phyloP scores from a whole-genome alignment of 2,113 vertebrate species.

The Aviceda subcristata region DNA sequence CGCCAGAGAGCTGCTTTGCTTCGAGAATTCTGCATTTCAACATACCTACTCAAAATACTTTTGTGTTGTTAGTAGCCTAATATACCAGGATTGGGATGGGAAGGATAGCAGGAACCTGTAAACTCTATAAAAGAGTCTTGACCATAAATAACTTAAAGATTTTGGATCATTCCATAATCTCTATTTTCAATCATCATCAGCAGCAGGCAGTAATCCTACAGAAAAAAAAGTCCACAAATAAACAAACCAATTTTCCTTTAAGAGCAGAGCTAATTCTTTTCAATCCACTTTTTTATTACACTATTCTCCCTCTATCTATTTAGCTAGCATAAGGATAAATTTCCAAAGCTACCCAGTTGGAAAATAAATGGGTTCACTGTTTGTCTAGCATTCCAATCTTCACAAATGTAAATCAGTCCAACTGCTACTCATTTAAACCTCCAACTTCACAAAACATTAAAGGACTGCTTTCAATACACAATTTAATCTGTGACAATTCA shows the following conservation, averaged over 20 bases:
- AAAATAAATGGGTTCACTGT: slow-evolving; percentile 81
- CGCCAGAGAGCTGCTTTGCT: background rate
- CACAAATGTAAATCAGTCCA: slow-evolving; percentile 80
- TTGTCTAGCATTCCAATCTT: slow-evolving; percentile 82
- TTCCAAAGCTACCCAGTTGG: slow-evolving; percentile 79
- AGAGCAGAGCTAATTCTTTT: slow-evolving; percentile 81
- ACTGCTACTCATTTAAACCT: slow-evolving; percentile 79
- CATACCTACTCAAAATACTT: background rate
- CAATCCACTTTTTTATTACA: slow-evolving; percentile 81
- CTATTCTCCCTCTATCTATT: slow-evolving; percentile 77
- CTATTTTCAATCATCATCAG: slow-evolving; percentile 57
- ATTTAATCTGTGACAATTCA: slow-evolving; percentile 82
- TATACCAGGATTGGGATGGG: background rate
- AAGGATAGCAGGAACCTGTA: background rate
- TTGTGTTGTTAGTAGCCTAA: background rate
- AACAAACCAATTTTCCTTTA: slow-evolving; percentile 80
- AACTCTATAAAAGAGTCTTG: slow-evolving; percentile 12
- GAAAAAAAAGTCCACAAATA: slow-evolving; percentile 70
- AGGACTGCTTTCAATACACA: slow-evolving; percentile 77
- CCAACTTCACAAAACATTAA: slow-evolving; percentile 83
- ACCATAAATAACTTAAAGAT: slow-evolving; percentile 53
- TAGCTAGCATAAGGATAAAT: slow-evolving; percentile 81
- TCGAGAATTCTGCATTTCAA: background rate
- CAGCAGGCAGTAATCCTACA: slow-evolving; percentile 70
- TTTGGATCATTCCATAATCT: slow-evolving; percentile 51